Evolutionary conservation across 2,888 invertebrate species (phyloP).

Genomic region (Suillia variegata): DNA sequence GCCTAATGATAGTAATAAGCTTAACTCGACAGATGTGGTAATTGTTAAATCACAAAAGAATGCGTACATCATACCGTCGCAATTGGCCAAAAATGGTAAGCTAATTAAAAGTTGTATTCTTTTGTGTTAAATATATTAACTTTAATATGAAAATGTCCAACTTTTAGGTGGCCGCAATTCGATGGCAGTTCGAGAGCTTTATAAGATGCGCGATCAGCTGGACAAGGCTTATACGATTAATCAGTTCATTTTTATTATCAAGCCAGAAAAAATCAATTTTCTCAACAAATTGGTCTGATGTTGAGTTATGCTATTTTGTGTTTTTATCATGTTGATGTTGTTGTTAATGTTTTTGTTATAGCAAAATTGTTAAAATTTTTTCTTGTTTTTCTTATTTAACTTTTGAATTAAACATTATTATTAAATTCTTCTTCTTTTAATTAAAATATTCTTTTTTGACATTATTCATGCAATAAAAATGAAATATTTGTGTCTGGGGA

Average conservation of each 20-base stretch:
- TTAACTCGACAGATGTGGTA: constrained; percentile 34
- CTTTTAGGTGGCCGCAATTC: constrained; percentile 29
- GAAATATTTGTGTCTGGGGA: too few relatives aligned
- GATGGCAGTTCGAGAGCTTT: constrained; percentile 29
- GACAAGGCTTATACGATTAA: constrained; percentile 40
- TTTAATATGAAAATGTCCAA: too few relatives aligned
- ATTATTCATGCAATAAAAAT: too few relatives aligned
- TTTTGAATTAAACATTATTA: too few relatives aligned
- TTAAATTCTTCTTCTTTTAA: too few relatives aligned
- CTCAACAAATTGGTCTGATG: constrained; percentile 41
- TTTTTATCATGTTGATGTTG: too few relatives aligned
- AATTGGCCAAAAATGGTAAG: constrained; percentile 26
- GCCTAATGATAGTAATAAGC: not conserved
- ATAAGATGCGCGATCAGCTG: constrained; percentile 34
- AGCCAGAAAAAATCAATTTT: constrained; percentile 42
- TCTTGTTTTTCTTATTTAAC: too few relatives aligned
- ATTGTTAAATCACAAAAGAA: constrained; percentile 40
- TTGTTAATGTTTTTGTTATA: too few relatives aligned
- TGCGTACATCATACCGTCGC: constrained; percentile 37
- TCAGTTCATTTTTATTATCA: constrained; percentile 46
- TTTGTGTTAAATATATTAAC: too few relatives aligned
- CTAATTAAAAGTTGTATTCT: not conserved
- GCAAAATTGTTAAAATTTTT: too few relatives aligned
- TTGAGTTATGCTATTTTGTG: too few relatives aligned
- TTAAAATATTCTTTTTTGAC: too few relatives aligned